Base-by-base conservation (phyloP, 2,888 invertebrate species). In the Belgica antarctica region DNA sequence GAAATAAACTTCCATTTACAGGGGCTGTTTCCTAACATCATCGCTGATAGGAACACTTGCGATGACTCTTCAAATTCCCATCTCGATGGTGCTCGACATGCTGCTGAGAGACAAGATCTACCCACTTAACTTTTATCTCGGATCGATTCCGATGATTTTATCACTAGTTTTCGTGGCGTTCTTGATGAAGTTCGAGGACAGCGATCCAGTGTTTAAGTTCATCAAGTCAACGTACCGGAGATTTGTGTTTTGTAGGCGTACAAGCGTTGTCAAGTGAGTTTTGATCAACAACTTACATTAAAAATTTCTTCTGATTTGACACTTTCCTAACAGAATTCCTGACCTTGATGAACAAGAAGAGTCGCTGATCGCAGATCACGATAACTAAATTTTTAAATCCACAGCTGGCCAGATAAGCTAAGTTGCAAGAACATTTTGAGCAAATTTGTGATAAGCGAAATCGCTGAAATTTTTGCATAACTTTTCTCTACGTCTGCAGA, bases 11-110 rank as follows among this genome's bases (percentile, higher is more conserved):
- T 34, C 27, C 57, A 25, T 24, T 65, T 81, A 1, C 80, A 95
- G 95, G 93, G 97, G 95, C 63, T 91, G 94, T 75, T 94, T 96
- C 75, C 82, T 97, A 74, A 97, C 97, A 17, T 96, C 96, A 12
- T 89, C 94, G 0, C 83, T 93, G 62, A 89, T 94, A 74, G 96
- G 94, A 25, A 94, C 94, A 1, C 80, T 94, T 75, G 87, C 94
- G 71, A 85, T 96, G 73, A 90, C 91, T 73, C 82, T 96, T 74
- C 90, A 90, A 72, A 89, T 94, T 78, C 97, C 97, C 70, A 84
- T 97, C 81, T 89, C 94, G 34, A 90, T 94, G 86, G 81, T 91
- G 74, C 92, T 90, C 74, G 95, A 96, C 80, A 85, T 89, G 46
- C 76, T 90, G 65, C 79, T 91, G 47, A 88, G 89, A 77, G 83